Percentiles rank a stretch among this genome's conserved stretches.
phyloP scores from a whole-genome alignment of 2,113 vertebrate genomes.

The Callipepla squamata region DNA sequence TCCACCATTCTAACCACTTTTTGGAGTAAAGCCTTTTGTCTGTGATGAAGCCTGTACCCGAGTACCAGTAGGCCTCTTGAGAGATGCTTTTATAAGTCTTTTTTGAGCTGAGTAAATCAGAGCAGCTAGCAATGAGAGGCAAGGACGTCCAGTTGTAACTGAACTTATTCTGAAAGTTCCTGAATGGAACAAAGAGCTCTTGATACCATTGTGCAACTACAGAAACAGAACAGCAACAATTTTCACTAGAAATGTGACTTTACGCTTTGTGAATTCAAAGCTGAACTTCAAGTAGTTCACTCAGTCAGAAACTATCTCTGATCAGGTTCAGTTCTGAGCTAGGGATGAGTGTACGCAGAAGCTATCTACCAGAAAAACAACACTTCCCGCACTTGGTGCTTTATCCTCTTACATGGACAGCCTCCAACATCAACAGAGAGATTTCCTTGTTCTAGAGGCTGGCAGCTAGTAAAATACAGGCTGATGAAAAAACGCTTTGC shows the following conservation, averaged over 20 bases:
- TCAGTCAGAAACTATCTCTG: slow-evolving; percentile 30
- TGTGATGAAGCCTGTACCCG: neutral
- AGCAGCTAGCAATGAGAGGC: neutral
- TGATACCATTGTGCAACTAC: neutral
- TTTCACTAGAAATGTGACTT: slow-evolving; percentile 23
- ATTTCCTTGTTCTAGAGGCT: slow-evolving; percentile 38
- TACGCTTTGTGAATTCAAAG: neutral
- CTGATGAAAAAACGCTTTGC: slow-evolving; percentile 2
- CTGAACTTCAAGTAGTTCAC: neutral
- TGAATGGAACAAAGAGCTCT: neutral
- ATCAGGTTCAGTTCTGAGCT: slow-evolving; percentile 29
- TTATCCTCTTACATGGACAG: slow-evolving; percentile 31
- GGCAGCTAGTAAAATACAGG: neutral
- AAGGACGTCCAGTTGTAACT: neutral
- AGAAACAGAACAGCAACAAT: neutral
- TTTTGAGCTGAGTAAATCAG: neutral
- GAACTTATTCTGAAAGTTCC: slow-evolving; percentile 17
- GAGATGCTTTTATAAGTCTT: neutral
- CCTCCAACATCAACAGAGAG: slow-evolving; percentile 49
- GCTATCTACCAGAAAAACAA: slow-evolving; percentile 52
- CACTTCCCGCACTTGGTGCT: slow-evolving; percentile 27
- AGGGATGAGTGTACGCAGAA: slow-evolving; percentile 21
- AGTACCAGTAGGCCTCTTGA: neutral
- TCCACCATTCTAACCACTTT: neutral
- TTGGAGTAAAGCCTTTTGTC: neutral